Evolutionary conservation across 2,113 vertebrate species (phyloP).

Genomic region (Pseudois nayaur): DNA sequence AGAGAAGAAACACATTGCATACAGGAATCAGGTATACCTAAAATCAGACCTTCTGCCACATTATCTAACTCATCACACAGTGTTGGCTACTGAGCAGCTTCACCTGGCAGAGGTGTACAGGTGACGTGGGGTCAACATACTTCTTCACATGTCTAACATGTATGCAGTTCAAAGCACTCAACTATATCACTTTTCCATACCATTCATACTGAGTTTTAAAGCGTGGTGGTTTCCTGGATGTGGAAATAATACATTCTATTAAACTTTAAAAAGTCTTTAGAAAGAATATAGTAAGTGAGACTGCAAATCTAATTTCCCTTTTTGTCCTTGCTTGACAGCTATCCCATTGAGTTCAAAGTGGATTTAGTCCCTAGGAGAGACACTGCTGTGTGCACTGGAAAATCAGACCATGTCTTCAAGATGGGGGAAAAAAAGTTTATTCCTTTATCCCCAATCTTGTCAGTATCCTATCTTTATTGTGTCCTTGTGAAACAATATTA

Average conservation of each 20-base stretch:
- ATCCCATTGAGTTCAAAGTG: background rate
- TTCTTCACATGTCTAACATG: background rate
- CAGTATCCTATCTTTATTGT: slow-evolving; percentile 15
- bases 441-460: slow-evolving; percentile 23
- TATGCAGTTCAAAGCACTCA: background rate
- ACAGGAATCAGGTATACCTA: slow-evolving; percentile 60
- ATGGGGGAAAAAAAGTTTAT: background rate
- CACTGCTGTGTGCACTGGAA: background rate
- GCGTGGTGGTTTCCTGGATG: background rate
- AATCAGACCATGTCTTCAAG: slow-evolving; percentile 15
- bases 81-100: background rate
- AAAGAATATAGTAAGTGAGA: background rate
- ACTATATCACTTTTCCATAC: background rate
- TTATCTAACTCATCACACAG: background rate
- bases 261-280: background rate
- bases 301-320: background rate
- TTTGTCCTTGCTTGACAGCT: background rate
- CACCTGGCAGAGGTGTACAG: background rate
- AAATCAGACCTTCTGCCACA: background rate
- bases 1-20: slow-evolving; percentile 57
- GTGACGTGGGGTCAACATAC: background rate
- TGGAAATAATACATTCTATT: slow-evolving; percentile 5
- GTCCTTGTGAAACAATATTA: slow-evolving; percentile 28
- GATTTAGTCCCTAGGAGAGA: background rate
- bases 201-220: background rate